Conservation (phyloP, 2,797 vertebrate species). For the Trematomus bernacchii region DNA sequence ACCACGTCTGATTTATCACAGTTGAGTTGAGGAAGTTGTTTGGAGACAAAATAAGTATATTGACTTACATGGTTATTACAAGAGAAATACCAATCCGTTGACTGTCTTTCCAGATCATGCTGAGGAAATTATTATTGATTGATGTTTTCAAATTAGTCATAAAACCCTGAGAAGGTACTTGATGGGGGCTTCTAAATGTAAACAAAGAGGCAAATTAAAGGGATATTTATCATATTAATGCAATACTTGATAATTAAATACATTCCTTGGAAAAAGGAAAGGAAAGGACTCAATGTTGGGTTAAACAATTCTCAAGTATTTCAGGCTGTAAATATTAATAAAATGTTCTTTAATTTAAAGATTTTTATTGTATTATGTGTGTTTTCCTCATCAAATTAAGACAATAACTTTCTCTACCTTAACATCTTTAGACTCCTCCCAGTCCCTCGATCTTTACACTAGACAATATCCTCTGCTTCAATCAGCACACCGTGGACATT, state of each 20-base stretch:
- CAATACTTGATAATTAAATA: conserved; percentile 15
- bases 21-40: conserved; percentile 1
- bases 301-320: conserved; percentile 1
- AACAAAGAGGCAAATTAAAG: conserved; percentile 16
- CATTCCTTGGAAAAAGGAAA: neutral
- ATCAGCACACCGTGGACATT: neutral
- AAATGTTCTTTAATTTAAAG: neutral
- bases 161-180: conserved; percentile 17
- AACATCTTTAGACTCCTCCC: too few relatives aligned
- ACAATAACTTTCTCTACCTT: too few relatives aligned
- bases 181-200: neutral
- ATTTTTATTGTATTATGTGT: conserved; percentile 9
- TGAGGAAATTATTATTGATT: neutral
- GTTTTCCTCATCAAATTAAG: neutral
- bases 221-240: conserved; percentile 15
- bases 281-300: neutral
- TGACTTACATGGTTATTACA: conserved; percentile 15
- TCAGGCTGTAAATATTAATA: neutral
- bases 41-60: conserved; percentile 34
- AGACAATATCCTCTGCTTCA: conserved; percentile 2
- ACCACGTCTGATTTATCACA: too few relatives aligned
- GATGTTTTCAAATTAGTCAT: conserved; percentile 12
- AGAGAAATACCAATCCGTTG: conserved; percentile 18
- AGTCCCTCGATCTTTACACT: neutral
- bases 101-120: conserved; percentile 10